Conservation (phyloP, 2,888 invertebrate genomes). For the Drymonia ruficornis region DNA sequence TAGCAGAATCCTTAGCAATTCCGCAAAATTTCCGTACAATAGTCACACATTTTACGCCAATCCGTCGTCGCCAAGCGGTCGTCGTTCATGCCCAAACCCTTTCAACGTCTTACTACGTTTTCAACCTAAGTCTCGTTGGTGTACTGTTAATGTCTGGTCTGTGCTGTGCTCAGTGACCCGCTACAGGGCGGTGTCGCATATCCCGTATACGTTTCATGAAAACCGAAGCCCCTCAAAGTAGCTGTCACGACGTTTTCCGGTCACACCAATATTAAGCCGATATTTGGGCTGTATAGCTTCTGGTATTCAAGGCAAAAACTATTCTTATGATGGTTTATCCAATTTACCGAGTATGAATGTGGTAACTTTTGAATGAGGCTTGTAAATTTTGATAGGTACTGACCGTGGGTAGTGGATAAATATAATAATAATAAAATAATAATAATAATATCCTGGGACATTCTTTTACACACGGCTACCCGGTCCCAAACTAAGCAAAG, state of each 20-base stretch:
- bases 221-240: slow-evolving; percentile 61
- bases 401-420: too few relatives aligned
- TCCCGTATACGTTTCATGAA: slow-evolving; percentile 52
- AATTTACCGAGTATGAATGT: neutral
- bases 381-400: too few relatives aligned
- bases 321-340: neutral
- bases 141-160: slow-evolving; percentile 24
- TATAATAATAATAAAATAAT: too few relatives aligned
- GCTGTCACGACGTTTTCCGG: slow-evolving; percentile 59
- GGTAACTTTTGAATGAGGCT: neutral
- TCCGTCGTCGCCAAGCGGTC: too few relatives aligned
- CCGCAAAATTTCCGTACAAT: too few relatives aligned
- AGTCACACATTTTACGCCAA: too few relatives aligned
- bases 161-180: slow-evolving; percentile 51
- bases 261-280: slow-evolving; percentile 39
- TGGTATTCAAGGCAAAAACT: neutral
- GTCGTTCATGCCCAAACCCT: too few relatives aligned
- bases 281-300: neutral
- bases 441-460: too few relatives aligned
- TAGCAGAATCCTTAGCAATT: too few relatives aligned
- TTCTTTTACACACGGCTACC: too few relatives aligned
- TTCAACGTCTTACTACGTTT: too few relatives aligned
- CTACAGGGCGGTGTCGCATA: slow-evolving; percentile 46
- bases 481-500: too few relatives aligned
- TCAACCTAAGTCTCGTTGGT: neutral